Evolutionary conservation across 2,888 invertebrate genomes (phyloP), one percentile per base, ranked within the genome.

Genomic region (Cantharis nigra): DNA sequence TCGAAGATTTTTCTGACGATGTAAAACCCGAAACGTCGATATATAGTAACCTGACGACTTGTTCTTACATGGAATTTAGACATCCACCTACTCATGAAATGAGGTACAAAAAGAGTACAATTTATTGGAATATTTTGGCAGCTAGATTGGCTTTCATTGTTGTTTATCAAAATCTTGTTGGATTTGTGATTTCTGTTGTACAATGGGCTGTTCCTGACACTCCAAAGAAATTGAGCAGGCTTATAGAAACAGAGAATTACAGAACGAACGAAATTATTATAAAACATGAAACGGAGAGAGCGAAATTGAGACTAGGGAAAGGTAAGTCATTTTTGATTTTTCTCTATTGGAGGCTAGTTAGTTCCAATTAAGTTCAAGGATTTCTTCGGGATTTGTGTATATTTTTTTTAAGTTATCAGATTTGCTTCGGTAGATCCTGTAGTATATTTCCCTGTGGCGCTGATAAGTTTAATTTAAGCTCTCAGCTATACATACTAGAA

Each of bases 131-230:
- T 84, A 91, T 95, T 70, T 87, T 95, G 79, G 93, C 93, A 7
- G 93, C 93, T 84, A 89, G 94, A 78, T 88, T 96, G 72, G 93
- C 93, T 1, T 96, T 96, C 86, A 92, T 96, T 63, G 93, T 95
- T 3, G 90, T 94, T 0, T 95, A 94, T 89, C 94, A 96, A 92
- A 96, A 96, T 87, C 87, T 95, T 13, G 94, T 96, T 33, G 91
- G 93, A 64, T 89, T 94, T 76, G 89, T 94, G 71, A 94, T 95
- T 80, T 93, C 93, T 82, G 87, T 92, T 9, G 91, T 96, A 3
- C 92, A 94, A 75, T 95, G 94, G 93, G 88, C 93, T 18, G 94
- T 96, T 81, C 95, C 96, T 0, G 96, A 96, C 85, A 90, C 94
- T 63, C 94, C 96, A 0, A 90, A 91, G 49, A 92, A 92, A 84